These are phyloP conservation scores for Sebastes elongatus DNA, from an alignment of 2,797 vertebrate genomes.

Conservation along the genomic window DNA sequence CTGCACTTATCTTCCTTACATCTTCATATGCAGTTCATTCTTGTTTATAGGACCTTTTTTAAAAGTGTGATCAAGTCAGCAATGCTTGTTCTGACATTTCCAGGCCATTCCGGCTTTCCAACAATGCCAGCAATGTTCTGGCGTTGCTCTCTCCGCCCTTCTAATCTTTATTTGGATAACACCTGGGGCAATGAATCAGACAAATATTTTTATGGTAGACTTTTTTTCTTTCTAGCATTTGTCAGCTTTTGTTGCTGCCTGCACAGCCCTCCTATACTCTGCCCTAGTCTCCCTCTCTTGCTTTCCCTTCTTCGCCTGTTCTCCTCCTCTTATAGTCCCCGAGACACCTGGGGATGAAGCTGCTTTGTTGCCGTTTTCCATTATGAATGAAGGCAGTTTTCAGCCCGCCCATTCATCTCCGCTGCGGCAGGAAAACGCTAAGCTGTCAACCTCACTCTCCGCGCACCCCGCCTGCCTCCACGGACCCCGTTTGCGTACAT, in stretches of 20 bases:
- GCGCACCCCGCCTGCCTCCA: slow-evolving; percentile 12
- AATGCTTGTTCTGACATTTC: slow-evolving; percentile 57
- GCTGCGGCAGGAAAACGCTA: slow-evolving; percentile 49
- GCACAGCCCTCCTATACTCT: not conserved
- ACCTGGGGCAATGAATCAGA: slow-evolving; percentile 55
- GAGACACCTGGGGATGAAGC: slow-evolving; percentile 60
- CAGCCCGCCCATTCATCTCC: slow-evolving; percentile 70
- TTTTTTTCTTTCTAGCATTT: slow-evolving; percentile 10
- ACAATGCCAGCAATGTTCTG: not conserved
- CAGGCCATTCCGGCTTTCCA: slow-evolving; percentile 20
- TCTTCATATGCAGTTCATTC: not conserved
- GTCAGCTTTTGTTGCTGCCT: not conserved
- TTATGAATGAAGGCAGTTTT: slow-evolving; percentile 76
- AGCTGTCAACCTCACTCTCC: slow-evolving; percentile 43
- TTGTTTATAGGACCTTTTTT: slow-evolving; percentile 6
- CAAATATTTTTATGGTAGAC: slow-evolving; percentile 12
- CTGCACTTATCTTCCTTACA: not conserved
- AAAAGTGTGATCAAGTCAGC: slow-evolving; percentile 37
- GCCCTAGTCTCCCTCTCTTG: not conserved
- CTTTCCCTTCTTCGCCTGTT: not conserved
- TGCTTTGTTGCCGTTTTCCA: slow-evolving; percentile 65
- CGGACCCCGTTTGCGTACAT: slow-evolving; percentile 27
- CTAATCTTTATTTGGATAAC: slow-evolving; percentile 42
- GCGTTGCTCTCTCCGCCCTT: slow-evolving; percentile 11
- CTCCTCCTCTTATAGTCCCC: not conserved